These are phyloP conservation scores for Nylanderia fulva DNA, from an alignment of 1,140 invertebrate genomes.

Conservation along the genomic window DNA sequence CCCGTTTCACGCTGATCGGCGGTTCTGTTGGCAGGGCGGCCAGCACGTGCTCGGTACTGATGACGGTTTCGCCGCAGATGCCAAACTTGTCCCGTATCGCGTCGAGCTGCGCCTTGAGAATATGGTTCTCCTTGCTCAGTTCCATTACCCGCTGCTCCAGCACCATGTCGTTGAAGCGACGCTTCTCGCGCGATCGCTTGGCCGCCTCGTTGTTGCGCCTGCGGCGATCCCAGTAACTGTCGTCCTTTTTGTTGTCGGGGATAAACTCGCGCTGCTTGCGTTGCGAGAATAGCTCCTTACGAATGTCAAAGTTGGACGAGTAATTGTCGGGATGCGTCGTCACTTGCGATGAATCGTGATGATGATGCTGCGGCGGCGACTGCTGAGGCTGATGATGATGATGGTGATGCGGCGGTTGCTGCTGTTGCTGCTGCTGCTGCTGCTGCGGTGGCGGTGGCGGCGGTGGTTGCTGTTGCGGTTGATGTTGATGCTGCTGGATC, in stretches of 20 bases:
- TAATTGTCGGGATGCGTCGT: conserved; percentile 78
- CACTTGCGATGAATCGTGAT: conserved; percentile 75
- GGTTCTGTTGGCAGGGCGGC: conserved; percentile 94
- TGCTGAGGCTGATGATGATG: conserved; percentile 72
- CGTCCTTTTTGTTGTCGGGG: conserved; percentile 98
- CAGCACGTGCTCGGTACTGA: conserved; percentile 95
- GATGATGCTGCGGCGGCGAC: conserved; percentile 72
- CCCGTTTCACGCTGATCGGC: conserved; percentile 92
- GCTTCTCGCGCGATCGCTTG: conserved; percentile 97
- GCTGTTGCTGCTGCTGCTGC: conserved; percentile 72
- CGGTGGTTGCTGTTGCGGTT: conserved; percentile 69
- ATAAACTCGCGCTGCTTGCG: conserved; percentile 98
- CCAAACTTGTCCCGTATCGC: conserved; percentile 98
- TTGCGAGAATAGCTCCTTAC: conserved; percentile 93
- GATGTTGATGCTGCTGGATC: conserved; percentile 69
- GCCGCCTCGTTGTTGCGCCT: conserved; percentile 98
- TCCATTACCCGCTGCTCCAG: conserved; percentile 97
- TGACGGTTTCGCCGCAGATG: conserved; percentile 93
- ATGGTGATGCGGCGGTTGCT: conserved; percentile 71
- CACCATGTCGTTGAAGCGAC: conserved; percentile 98
- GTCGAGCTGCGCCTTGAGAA: conserved; percentile 96
- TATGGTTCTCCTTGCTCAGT: conserved; percentile 97
- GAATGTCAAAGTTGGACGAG: conserved; percentile 86
- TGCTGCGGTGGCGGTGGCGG: conserved; percentile 66
- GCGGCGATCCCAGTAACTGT: conserved; percentile 98